Conservation (phyloP, 2,113 vertebrate genomes). For the Caranx ignobilis region DNA sequence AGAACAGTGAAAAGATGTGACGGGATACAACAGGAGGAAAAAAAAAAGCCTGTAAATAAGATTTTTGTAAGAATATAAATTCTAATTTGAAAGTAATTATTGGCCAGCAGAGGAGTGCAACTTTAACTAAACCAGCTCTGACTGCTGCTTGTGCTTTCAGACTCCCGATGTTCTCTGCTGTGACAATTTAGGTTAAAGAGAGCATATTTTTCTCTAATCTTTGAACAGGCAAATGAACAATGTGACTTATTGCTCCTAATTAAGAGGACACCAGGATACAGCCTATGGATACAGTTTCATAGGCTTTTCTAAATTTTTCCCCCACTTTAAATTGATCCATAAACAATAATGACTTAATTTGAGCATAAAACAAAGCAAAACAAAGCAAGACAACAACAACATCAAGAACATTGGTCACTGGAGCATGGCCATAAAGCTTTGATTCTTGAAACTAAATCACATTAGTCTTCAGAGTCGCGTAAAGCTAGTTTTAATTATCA, state of each 20-base stretch:
- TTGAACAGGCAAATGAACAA: neutral
- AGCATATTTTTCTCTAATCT: neutral
- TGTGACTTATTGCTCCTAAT: neutral
- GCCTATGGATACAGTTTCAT: slow-evolving; percentile 7
- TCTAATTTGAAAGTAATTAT: no score
- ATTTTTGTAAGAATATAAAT: neutral
- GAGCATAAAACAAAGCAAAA: neutral
- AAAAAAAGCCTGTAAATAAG: neutral
- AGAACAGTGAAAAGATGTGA: neutral
- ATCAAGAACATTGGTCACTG: neutral
- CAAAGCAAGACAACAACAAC: neutral
- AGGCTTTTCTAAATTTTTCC: neutral
- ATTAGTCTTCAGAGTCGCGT: neutral
- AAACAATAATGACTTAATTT: neutral
- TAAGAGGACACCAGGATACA: neutral
- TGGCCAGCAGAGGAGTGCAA: neutral
- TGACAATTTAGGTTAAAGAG: neutral
- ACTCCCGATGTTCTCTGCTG: neutral
- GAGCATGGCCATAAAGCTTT: neutral
- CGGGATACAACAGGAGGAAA: neutral
- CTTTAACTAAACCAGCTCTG: neutral
- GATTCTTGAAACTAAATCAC: neutral
- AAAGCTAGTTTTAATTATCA: neutral
- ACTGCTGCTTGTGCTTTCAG: neutral
- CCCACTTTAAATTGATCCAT: neutral